phyloP scores from a whole-genome alignment of 2,797 vertebrate species.

The Lepus oiostolus region DNA sequence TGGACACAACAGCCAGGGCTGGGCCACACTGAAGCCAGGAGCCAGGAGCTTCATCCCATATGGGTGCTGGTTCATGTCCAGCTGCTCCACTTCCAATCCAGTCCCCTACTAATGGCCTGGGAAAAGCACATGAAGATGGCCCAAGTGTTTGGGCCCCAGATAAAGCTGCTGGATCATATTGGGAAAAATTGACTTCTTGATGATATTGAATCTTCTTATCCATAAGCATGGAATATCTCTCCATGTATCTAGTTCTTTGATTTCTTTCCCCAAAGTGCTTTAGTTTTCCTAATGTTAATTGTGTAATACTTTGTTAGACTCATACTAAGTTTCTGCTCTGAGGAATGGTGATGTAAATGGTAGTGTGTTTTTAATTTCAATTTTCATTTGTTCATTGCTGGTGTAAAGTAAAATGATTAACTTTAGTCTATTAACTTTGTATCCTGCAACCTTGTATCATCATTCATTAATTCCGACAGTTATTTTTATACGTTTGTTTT shows the following conservation, averaged over 20 bases:
- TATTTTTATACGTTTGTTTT: not conserved
- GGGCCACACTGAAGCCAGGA: too few species aligned
- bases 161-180: too few species aligned
- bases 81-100: too few species aligned
- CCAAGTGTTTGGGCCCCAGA: too few species aligned
- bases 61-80: too few species aligned
- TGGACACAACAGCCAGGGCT: too few species aligned
- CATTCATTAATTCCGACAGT: not conserved
- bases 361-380: not conserved
- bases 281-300: not conserved
- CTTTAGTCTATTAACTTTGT: not conserved
- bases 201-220: too few species aligned
- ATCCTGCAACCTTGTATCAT: not conserved
- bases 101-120: too few species aligned
- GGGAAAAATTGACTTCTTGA: too few species aligned
- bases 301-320: not conserved
- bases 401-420: not conserved
- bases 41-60: too few species aligned
- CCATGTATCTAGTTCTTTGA: not conserved
- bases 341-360: not conserved
- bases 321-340: not conserved
- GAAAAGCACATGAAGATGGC: too few species aligned
- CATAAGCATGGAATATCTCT: too few species aligned
- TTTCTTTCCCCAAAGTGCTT: not conserved
- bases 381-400: not conserved